A percentile compares a stretch with the other conserved stretches of the same genome.
These are phyloP conservation scores for Heteropelma amictum DNA, from an alignment of 2,888 invertebrate genomes.

Conservation along the genomic window DNA sequence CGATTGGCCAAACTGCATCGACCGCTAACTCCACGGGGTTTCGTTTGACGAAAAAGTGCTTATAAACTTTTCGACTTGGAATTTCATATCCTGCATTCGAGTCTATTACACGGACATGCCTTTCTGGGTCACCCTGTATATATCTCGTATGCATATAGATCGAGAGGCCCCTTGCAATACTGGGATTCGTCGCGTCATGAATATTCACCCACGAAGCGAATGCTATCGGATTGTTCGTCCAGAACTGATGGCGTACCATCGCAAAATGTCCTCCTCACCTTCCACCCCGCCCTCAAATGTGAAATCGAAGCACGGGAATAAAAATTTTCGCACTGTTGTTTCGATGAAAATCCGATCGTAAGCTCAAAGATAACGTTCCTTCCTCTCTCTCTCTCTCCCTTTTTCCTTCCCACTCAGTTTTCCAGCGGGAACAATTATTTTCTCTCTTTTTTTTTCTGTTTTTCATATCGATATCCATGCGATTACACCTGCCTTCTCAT, in stretches of 20 bases:
- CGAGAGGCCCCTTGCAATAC: neutral
- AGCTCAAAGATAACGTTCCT: conserved; percentile 2
- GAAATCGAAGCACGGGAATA: conserved; percentile 22
- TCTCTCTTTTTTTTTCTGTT: neutral
- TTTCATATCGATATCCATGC: no score
- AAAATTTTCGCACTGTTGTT: conserved; percentile 37
- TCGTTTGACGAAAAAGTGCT: no score
- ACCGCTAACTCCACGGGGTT: no score
- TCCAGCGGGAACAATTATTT: conserved; percentile 18
- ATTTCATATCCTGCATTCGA: no score
- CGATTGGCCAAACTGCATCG: no score
- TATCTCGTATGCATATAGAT: no score
- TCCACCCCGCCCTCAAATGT: neutral
- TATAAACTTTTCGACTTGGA: no score
- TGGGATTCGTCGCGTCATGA: conserved; percentile 48
- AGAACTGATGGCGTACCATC: neutral
- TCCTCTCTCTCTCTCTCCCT: neutral
- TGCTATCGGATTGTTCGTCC: conserved; percentile 39
- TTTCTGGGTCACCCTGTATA: no score
- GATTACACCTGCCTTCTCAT: neutral
- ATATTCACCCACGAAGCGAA: conserved; percentile 47
- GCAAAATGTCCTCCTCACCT: neutral
- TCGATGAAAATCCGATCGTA: conserved; percentile 47
- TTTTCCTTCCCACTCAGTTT: neutral
- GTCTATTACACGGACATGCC: no score